Conservation (phyloP, 2,113 vertebrate genomes). For the Gracilinanus agilis region DNA sequence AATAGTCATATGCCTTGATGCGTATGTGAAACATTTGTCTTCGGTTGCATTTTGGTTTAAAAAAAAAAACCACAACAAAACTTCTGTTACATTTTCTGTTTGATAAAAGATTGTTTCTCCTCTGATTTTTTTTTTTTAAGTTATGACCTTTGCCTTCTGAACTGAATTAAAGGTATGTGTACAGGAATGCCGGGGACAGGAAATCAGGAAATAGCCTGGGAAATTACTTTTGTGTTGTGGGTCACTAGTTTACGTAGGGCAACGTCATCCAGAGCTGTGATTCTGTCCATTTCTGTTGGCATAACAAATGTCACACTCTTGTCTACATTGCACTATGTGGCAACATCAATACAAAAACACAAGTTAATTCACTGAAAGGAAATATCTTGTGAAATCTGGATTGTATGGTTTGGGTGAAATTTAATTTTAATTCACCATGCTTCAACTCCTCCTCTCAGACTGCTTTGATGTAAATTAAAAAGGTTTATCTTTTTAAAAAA, state of each 20-base stretch:
- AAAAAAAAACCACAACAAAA: slow-evolving; percentile 18
- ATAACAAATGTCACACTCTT: neutral
- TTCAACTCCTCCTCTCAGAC: neutral
- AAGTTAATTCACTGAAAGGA: neutral
- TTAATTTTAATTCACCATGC: neutral
- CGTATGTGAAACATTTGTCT: slow-evolving; percentile 81
- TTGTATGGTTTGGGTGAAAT: neutral
- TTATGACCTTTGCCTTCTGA: slow-evolving; percentile 85
- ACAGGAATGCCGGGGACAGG: slow-evolving; percentile 80
- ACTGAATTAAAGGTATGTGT: slow-evolving; percentile 85
- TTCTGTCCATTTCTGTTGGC: neutral
- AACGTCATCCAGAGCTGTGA: slow-evolving; percentile 43
- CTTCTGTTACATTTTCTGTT: slow-evolving; percentile 78
- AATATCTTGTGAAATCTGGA: fast-evolving
- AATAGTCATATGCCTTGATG: neutral
- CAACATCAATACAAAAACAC: neutral
- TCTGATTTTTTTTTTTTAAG: slow-evolving; percentile 77
- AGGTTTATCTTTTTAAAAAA: neutral
- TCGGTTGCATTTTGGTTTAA: slow-evolving; percentile 42
- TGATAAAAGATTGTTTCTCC: slow-evolving; percentile 81
- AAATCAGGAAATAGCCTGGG: slow-evolving; percentile 82
- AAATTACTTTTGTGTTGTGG: slow-evolving; percentile 78
- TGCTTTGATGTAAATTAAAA: slow-evolving; percentile 5
- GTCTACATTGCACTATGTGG: neutral
- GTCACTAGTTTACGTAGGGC: slow-evolving; percentile 71